Evolutionary conservation across 2,113 vertebrate genomes (phyloP), one percentile per base, ranked within the genome.

Genomic region (Cyprinodon tularosa): DNA sequence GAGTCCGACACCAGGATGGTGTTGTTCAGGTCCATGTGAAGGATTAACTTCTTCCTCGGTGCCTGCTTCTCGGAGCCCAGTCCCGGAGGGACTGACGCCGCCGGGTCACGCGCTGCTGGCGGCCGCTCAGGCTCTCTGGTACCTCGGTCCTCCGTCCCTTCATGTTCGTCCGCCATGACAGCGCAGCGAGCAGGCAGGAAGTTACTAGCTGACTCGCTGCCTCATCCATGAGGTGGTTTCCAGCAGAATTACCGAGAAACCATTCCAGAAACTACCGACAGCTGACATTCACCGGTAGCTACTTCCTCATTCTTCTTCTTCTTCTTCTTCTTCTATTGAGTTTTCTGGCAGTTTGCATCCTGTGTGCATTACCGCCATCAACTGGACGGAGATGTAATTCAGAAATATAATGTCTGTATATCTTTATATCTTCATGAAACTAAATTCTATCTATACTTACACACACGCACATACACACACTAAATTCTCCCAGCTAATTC

Each of bases 11-110:
- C 94, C 72, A 96, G 88, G 42, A 97, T 93, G 11, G 96, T 97
- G 90, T 95, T 96, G 90, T 97, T 97, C 13, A 97, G 86, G 79
- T 97, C 96, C 22, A 97, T 39, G 70, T 97, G 96, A 3, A 97
- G 89, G 48, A 97, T 80, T 14, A 96, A 50, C 75, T 95, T 96
- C 37, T 81, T 93, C 62, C 40, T 85, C 6, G 1, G 77, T 0
- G 29, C 0, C 0, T 15, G 62, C 1, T 57, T 22, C 4, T 45
- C 4, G 4, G 71, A 62, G 50, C 68, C 2, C 14, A 74, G 68
- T 2, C 29, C 77, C 73, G 4, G 40, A 1, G 68, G 72, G 53
- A 76, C 50, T 1, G 74, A 71, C 48, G 29, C 67, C 38, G 7
- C 17, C 6, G 57, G 53, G 8, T 76, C 74, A 15, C 78, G 29